phyloP scores from a whole-genome alignment of 2,797 vertebrate genomes.

The Myotis planiceps region DNA sequence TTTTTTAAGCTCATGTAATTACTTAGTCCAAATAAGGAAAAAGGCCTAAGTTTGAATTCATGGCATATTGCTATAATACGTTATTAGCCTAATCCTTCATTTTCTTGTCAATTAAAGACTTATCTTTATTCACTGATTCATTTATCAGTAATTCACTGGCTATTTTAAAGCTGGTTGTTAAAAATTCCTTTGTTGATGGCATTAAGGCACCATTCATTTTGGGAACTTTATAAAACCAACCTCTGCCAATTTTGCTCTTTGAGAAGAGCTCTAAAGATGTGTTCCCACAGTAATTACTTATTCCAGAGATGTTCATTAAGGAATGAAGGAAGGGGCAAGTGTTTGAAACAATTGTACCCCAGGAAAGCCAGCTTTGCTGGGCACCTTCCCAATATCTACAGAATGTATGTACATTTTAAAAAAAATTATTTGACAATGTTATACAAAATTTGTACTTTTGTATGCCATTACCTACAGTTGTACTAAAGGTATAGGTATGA shows the following conservation, averaged over 20 bases:
- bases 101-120: constrained; percentile 91
- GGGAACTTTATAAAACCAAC: constrained; percentile 90
- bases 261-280: constrained; percentile 90
- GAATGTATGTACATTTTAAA: neutral
- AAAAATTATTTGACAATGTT: neutral
- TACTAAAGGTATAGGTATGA: neutral
- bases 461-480: neutral
- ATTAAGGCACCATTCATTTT: constrained; percentile 90
- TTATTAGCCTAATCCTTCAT: constrained; percentile 90
- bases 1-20: constrained; percentile 84
- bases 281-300: constrained; percentile 92
- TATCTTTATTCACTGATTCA: constrained; percentile 90
- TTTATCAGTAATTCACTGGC: constrained; percentile 88
- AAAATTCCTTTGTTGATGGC: constrained; percentile 89
- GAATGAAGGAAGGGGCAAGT: constrained; percentile 89
- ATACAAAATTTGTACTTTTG: neutral
- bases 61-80: constrained; percentile 87
- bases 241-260: constrained; percentile 90
- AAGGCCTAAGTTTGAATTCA: constrained; percentile 85
- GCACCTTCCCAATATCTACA: constrained; percentile 81
- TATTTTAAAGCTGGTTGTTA: constrained; percentile 90
- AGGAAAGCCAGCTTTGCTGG: constrained; percentile 81
- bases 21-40: constrained; percentile 84
- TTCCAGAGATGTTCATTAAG: constrained; percentile 89
- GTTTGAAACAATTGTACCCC: constrained; percentile 85